Percentiles rank a stretch among this genome's conserved stretches.
These are phyloP conservation scores for Apotomis capreana DNA, from an alignment of 2,888 invertebrate genomes.

Conservation along the genomic window DNA sequence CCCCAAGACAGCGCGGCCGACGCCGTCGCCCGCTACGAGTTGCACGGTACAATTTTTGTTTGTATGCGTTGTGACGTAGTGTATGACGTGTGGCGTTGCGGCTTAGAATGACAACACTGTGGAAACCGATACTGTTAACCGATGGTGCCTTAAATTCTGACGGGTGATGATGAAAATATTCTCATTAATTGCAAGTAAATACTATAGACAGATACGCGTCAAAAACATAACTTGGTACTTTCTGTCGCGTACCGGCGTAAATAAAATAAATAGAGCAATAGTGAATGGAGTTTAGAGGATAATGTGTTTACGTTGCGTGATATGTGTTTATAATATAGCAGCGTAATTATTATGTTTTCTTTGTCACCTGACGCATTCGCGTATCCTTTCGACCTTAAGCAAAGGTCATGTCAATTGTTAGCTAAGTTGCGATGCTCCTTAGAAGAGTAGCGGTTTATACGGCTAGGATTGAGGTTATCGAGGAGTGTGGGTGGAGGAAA, in stretches of 20 bases:
- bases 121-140: neutral
- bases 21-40: constrained; percentile 48
- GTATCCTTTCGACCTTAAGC: constrained; percentile 12
- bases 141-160: no score
- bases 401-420: constrained; percentile 30
- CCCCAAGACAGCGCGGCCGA: constrained; percentile 49
- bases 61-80: constrained; percentile 61
- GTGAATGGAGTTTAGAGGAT: no score
- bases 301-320: no score
- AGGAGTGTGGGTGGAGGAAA: constrained; percentile 35
- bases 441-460: neutral
- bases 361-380: neutral
- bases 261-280: no score
- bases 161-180: no score
- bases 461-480: neutral
- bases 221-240: no score
- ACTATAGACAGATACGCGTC: no score
- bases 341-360: no score
- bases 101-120: constrained; percentile 26
- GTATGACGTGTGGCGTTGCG: constrained; percentile 46
- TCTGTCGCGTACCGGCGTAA: no score
- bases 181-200: no score
- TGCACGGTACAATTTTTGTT: constrained; percentile 65
- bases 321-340: no score
- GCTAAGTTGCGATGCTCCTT: neutral